These are phyloP conservation scores for Plecotus auritus DNA, from an alignment of 2,113 vertebrate species.

Conservation along the genomic window DNA sequence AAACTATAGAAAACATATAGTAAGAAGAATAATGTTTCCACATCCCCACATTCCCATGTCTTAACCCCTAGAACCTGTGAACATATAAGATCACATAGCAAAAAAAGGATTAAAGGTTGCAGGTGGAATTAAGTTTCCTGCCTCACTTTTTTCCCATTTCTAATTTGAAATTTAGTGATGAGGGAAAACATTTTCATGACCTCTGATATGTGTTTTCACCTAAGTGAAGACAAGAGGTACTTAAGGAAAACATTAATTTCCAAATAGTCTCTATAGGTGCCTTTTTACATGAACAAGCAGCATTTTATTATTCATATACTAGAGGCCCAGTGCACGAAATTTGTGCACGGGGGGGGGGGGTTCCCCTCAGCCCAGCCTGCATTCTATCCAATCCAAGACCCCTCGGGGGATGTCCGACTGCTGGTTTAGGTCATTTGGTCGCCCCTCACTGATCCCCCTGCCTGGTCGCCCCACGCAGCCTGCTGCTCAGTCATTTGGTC, in stretches of 20 bases:
- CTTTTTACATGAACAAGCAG: background rate
- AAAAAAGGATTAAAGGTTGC: background rate
- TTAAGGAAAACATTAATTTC: background rate
- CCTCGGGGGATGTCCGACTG: no score
- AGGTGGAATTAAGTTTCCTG: background rate
- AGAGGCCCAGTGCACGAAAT: no score
- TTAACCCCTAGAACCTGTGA: background rate
- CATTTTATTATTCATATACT: background rate
- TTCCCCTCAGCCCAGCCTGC: no score
- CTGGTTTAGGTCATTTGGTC: no score
- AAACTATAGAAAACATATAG: background rate
- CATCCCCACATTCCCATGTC: background rate
- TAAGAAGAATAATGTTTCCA: background rate
- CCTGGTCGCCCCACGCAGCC: no score
- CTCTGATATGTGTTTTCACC: background rate
- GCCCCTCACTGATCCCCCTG: no score
- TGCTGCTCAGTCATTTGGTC: no score
- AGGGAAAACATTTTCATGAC: background rate
- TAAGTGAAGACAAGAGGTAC: background rate
- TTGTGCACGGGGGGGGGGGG: fast-evolving
- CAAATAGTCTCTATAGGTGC: background rate
- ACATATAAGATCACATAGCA: background rate
- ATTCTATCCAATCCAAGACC: no score
- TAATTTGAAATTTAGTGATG: background rate
- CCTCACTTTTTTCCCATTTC: background rate